Evolutionary conservation across 2,113 vertebrate species (phyloP), one percentile per base, ranked within the genome.

Genomic region (Clupea harengus): DNA sequence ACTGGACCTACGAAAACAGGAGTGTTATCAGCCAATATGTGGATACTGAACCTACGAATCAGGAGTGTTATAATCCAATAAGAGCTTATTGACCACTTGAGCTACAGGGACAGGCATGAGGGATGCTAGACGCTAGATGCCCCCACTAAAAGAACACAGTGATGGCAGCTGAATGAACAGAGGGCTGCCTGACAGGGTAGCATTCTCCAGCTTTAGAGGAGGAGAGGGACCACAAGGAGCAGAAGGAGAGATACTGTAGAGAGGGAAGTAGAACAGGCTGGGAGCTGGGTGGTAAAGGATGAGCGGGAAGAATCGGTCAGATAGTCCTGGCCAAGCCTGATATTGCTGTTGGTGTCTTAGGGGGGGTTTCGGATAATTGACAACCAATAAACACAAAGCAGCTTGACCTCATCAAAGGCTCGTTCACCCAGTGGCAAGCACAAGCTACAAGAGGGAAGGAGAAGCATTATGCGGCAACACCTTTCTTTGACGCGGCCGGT

Each of bases 161-260:
- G 47, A 49, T 49, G 8, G 47, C 47, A 49, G 47, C 47, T 49
- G 47, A 49, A 49, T 49, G 9, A 2, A 49, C 47, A 49, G 47
- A 11, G 18, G 20, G 20, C 4, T 6, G 18, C 22, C 4, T 60
- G 18, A 60, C 54, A 22, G 54, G 7, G 54, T 22, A 1, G 18
- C 54, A 60, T 60, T 60, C 50, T 52, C 9, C 50, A 39, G 39
- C 39, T 49, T 49, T 49, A 20, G 22, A 60, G 52, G 17, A 18
- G 15, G 17, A 54, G 6, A 60, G 46, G 9, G 9, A 11, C 9
- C 54, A 60, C 18, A 20, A 22, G 2, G 17, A 57, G 52, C 57
- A 75, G 80, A 39, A 92, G 88, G 88, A 10, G 2, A 20, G 52
- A 57, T 1, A n/a, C n/a, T n/a, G n/a, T n/a, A 57, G 17, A 57